Percentiles rank a stretch among this genome's conserved stretches.
phyloP scores from a whole-genome alignment of 2,797 vertebrate species.

The Xenopus petersii region DNA sequence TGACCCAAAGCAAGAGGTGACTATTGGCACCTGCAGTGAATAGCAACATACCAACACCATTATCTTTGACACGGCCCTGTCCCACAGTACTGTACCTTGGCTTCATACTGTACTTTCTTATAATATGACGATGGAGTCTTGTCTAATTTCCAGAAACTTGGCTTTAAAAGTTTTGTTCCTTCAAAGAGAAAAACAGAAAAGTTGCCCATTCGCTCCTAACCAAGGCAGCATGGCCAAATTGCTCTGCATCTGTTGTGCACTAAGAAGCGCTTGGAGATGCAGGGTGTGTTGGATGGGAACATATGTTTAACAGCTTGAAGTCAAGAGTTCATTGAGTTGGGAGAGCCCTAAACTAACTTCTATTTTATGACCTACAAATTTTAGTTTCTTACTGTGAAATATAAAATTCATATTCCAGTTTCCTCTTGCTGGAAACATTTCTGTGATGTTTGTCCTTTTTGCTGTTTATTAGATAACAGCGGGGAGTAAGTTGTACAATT shows the following conservation, averaged over 20 bases:
- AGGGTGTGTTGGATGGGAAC: not conserved
- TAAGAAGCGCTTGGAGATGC: not conserved
- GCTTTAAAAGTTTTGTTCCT: too few relatives aligned
- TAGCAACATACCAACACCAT: too few relatives aligned
- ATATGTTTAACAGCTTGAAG: not conserved
- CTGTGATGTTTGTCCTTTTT: constrained; percentile 22
- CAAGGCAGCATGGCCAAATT: not conserved
- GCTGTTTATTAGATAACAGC: constrained; percentile 10
- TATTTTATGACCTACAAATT: not conserved
- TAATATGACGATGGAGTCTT: too few relatives aligned
- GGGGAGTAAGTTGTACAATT: constrained; percentile 40
- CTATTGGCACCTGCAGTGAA: too few relatives aligned
- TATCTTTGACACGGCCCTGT: too few relatives aligned
- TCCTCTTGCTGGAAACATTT: constrained; percentile 8
- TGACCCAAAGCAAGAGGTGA: too few relatives aligned
- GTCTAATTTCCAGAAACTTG: too few relatives aligned
- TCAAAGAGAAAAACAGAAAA: too few relatives aligned
- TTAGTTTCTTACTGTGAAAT: not conserved
- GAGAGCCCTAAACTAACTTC: not conserved
- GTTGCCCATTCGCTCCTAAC: not conserved
- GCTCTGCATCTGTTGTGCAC: not conserved
- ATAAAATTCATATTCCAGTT: not conserved
- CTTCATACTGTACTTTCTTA: too few relatives aligned
- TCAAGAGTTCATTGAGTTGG: constrained; percentile 4
- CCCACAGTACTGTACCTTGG: too few relatives aligned